Conservation (phyloP, 2,797 vertebrate genomes). For the Melanotaenia boesemani region DNA sequence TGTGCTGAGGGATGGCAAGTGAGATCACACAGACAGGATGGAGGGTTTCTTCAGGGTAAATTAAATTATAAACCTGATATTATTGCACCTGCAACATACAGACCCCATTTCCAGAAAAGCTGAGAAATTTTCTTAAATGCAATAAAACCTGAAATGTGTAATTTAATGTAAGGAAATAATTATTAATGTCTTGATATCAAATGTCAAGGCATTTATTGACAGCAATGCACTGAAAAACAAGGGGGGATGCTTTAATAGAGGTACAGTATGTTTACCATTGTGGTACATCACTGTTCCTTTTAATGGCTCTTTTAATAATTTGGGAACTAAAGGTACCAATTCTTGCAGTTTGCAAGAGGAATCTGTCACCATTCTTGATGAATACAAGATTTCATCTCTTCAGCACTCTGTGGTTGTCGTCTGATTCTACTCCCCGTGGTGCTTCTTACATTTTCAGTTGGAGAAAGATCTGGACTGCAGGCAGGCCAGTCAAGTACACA, state of each 20-base stretch:
- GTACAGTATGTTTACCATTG: neutral
- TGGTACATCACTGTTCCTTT: neutral
- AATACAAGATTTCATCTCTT: too few species aligned
- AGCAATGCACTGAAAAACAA: neutral
- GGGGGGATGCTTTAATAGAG: too few species aligned
- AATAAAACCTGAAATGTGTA: too few species aligned
- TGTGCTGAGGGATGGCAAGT: conserved; percentile 69
- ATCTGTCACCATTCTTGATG: neutral
- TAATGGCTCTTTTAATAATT: neutral
- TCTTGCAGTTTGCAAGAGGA: neutral
- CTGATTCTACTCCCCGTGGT: neutral
- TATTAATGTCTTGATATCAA: too few species aligned
- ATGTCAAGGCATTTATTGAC: neutral
- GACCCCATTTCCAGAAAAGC: neutral
- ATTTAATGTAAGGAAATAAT: too few species aligned
- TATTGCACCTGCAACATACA: neutral
- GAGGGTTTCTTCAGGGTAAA: conserved; percentile 56
- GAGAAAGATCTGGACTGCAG: neutral
- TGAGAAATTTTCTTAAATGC: too few species aligned
- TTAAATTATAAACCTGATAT: neutral
- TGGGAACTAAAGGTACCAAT: neutral
- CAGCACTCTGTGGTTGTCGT: neutral
- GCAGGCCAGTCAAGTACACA: neutral
- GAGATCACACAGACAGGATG: conserved; percentile 29
- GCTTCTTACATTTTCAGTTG: neutral